phyloP scores from a whole-genome alignment of 2,113 vertebrate species.

The Hiodon alosoides region DNA sequence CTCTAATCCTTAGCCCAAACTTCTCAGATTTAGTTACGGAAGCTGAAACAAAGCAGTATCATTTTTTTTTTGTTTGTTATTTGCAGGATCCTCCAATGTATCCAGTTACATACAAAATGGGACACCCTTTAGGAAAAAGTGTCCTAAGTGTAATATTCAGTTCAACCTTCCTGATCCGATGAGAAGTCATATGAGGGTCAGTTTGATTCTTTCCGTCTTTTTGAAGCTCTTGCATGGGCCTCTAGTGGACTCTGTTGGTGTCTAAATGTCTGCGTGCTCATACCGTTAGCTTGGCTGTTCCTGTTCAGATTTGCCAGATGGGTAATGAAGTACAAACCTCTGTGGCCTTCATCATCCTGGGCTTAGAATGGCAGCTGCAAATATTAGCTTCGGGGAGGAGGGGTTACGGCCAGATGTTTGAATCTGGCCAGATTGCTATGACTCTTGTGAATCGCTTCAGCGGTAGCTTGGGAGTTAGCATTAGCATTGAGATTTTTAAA shows the following conservation, averaged over 20 bases:
- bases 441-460: too few species aligned
- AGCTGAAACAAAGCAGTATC: background rate
- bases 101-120: slow-evolving; percentile 71
- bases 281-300: background rate
- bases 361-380: too few species aligned
- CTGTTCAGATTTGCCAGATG: too few species aligned
- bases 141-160: slow-evolving; percentile 82
- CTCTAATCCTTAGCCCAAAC: background rate
- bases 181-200: slow-evolving; percentile 81
- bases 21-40: background rate
- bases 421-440: too few species aligned
- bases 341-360: too few species aligned
- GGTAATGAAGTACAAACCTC: too few species aligned
- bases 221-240: background rate
- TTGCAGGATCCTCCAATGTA: slow-evolving; percentile 23
- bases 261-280: background rate
- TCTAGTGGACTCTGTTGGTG: background rate
- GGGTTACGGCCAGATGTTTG: too few species aligned
- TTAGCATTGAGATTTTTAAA: background rate
- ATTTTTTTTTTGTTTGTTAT: background rate
- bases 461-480: too few species aligned
- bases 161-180: slow-evolving; percentile 76
- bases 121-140: slow-evolving; percentile 71
- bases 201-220: slow-evolving; percentile 16
- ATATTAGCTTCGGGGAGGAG: too few species aligned